These are phyloP conservation scores for Nemotelus nigrinus DNA, from an alignment of 2,888 invertebrate genomes.

Conservation along the genomic window DNA sequence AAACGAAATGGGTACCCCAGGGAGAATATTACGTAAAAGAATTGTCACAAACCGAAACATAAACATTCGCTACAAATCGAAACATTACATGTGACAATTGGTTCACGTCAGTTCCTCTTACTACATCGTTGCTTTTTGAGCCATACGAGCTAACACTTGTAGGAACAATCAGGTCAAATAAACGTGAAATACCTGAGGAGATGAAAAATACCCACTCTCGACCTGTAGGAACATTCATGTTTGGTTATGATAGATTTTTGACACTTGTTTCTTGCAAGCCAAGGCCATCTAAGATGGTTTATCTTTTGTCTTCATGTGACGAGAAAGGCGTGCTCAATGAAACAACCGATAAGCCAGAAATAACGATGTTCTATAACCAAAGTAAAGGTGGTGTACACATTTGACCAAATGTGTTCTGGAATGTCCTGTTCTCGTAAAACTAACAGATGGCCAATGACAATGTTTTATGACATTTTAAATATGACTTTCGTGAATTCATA, in stretches of 20 bases:
- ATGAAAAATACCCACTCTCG: conserved; percentile 43
- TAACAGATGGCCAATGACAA: conserved; percentile 53
- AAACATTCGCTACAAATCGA: too few species aligned
- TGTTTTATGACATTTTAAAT: conserved; percentile 54
- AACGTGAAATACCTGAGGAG: conserved; percentile 38
- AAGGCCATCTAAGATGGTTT: conserved; percentile 47
- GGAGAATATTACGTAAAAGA: conserved; percentile 45
- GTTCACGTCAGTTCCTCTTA: conserved; percentile 42
- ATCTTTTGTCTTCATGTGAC: conserved; percentile 48
- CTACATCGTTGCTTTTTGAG: conserved; percentile 45
- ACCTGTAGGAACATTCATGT: conserved; percentile 46
- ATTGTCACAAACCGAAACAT: conserved; percentile 50
- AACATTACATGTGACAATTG: conserved; percentile 42
- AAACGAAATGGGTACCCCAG: conserved; percentile 16
- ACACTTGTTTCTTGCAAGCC: conserved; percentile 46
- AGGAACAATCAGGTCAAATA: conserved; percentile 40
- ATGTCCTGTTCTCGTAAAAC: conserved; percentile 50
- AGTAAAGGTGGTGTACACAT: conserved; percentile 54
- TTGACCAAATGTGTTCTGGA: conserved; percentile 50
- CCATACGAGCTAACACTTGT: conserved; percentile 43
- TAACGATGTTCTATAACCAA: conserved; percentile 47
- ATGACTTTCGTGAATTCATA: conserved; percentile 52
- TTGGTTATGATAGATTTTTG: conserved; percentile 37
- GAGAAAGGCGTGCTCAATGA: conserved; percentile 43
- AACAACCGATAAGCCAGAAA: conserved; percentile 45